Percentiles rank a stretch among this genome's conserved stretches.
phyloP scores from a whole-genome alignment of 2,888 invertebrate genomes.

The Eupithecia subumbrata region DNA sequence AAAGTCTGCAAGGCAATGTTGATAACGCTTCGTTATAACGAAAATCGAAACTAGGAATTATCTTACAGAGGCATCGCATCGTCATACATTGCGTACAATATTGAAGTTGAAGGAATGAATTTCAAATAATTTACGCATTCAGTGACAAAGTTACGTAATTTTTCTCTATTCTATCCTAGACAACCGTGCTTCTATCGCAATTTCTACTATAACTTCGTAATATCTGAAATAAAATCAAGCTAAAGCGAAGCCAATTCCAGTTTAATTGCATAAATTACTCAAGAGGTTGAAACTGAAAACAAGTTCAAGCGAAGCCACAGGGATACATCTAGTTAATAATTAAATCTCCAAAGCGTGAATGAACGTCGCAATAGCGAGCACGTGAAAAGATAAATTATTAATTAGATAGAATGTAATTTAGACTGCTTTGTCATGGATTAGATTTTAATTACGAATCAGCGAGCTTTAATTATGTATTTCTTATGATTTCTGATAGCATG shows the following conservation, averaged over 20 bases:
- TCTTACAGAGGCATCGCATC: no score
- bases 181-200: background rate
- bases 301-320: background rate
- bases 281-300: background rate
- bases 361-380: background rate
- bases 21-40: no score
- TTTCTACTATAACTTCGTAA: background rate
- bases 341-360: background rate
- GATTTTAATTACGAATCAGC: background rate
- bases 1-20: no score
- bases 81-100: no score
- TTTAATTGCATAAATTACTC: background rate
- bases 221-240: background rate
- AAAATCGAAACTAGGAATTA: no score
- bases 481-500: background rate
- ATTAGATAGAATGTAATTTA: background rate
- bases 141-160: no score
- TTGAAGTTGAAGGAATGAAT: no score
- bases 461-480: background rate
- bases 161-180: background rate
- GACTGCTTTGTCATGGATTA: background rate
- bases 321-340: background rate
- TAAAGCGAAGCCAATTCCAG: background rate
- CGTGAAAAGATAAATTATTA: slow-evolving; percentile 6
- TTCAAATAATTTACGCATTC: no score